Base-by-base conservation (phyloP, 2,888 invertebrate genomes). In the Acleris laterana region DNA sequence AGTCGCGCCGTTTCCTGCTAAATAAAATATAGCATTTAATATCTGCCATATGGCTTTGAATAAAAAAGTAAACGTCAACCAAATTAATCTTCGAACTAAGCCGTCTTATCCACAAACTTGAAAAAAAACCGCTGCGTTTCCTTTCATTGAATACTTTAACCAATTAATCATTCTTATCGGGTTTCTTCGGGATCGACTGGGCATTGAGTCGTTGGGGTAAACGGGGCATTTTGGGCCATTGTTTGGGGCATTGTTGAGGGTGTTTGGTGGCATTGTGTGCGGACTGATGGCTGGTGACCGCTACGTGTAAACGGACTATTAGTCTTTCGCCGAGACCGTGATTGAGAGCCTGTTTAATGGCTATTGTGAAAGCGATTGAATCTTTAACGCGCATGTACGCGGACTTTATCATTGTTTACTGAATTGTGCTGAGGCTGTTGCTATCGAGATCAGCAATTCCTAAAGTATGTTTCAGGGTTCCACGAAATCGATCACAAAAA, bases 121-220 rank as follows among this genome's bases (percentile, higher is more conserved):
- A 62, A 83, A 84, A 83, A 84, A 83, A 82, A 71, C 74, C 77
- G 76, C 74, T 69, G 73, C 79, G 75, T 81, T 83, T 77, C 76
- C 82, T 87, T 89, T 86, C 89, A 92, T 91, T 92, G 92, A 92
- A 90, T 86, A 85, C 87, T 91, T 89, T 85, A 86, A 84, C 85
- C 92, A 88, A 92, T 93, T 92, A 92, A 93, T 93, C 92, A 93
- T 88, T 84, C 87, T 90, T 93, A 93, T 93, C 92, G 85, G 88
- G 80, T 80, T 87, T 86, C 86, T 91, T 88, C 80, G 81, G 82
- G 83, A 81, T 82, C 81, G 80, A 62, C 50, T 60, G 65, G 68
- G 44, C 61, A 66, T 66, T 61, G 65, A 46, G 57, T 57, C 46
- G 57, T 46, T 80, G 83, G 84, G 82, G 85, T 82, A 87, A 90